These are phyloP conservation scores for Chymomyza fuscimana DNA, from an alignment of 2,888 invertebrate genomes.

Conservation along the genomic window DNA sequence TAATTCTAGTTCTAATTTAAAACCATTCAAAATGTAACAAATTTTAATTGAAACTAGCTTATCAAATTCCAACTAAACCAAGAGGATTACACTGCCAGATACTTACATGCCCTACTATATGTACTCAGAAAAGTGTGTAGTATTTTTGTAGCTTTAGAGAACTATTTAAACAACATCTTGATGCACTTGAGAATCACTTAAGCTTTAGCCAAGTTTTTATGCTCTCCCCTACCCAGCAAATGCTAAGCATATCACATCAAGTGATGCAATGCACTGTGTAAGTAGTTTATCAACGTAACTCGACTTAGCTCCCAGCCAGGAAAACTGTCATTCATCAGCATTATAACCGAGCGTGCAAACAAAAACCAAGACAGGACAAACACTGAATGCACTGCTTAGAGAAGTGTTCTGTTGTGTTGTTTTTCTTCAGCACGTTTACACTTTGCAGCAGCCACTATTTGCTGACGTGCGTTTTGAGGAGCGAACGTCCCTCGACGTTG, in stretches of 20 bases:
- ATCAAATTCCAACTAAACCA: background rate
- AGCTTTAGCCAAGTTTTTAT: background rate
- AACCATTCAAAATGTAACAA: background rate
- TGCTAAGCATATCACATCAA: conserved; percentile 1
- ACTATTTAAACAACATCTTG: background rate
- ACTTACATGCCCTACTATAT: background rate
- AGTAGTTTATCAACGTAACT: conserved; percentile 55
- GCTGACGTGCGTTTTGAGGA: conserved; percentile 2
- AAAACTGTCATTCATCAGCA: conserved; percentile 53
- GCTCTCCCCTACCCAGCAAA: background rate
- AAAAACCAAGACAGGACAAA: background rate
- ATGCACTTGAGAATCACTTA: background rate
- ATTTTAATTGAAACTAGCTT: background rate
- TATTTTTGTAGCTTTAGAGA: background rate
- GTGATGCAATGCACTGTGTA: conserved; percentile 37
- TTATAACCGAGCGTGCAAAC: conserved; percentile 11
- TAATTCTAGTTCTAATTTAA: background rate
- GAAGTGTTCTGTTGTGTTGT: conserved; percentile 50
- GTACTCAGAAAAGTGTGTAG: background rate
- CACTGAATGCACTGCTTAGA: background rate
- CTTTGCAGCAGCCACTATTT: conserved; percentile 15
- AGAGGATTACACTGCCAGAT: background rate
- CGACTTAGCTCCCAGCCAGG: conserved; percentile 40
- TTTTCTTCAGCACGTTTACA: conserved; percentile 63
- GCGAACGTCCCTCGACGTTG: background rate